Evolutionary conservation across 1,140 invertebrate species (phyloP), one percentile per base, ranked within the genome.

Genomic region (Leptonema lineaticorne): DNA sequence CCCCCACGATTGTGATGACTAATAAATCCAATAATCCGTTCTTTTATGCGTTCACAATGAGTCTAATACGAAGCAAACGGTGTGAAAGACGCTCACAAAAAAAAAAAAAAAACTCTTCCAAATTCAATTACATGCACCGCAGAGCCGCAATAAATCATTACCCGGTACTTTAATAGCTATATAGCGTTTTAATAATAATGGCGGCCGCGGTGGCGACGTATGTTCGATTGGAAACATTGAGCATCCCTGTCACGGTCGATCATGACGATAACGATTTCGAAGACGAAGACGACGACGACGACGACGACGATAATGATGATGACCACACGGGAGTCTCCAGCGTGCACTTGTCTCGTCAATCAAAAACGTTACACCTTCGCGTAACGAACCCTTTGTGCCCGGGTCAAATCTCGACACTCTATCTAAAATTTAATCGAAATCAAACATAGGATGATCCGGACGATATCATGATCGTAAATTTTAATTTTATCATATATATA

Each of bases 21-120:
- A 64, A 64, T 64, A 64, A 64, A 64, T 64, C 62, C 62, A 64
- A 64, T 64, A 64, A 64, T 64, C 62, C 22, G 62, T 64, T 64
- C 46, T 27, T 64, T 64, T 64, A 53, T 48, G 29, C 24, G 20
- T 18, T 26, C 62, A 64, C 62, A 64, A 64, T 50, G 62, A 33
- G 37, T 24, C 45, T 64, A 64, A 64, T 64, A 64, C 62, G 62
- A 64, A 30, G 62, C 62, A 64, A 64, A 64, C 62, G 62, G 62
- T 64, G 62, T 64, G 62, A 64, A 64, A 64, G 62, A 64, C 62
- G 46, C 62, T 45, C 62, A 64, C 62, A 64, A 64, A 64, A 64
- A 64, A n/a, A n/a, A n/a, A n/a, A n/a, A n/a, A n/a, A n/a, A n/a
- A n/a, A n/a, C n/a, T 45, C 50, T 45, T 64, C 62, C 62, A 64